These are phyloP conservation scores for Capra hircus DNA, from an alignment of 2,113 vertebrate genomes.

Conservation along the genomic window DNA sequence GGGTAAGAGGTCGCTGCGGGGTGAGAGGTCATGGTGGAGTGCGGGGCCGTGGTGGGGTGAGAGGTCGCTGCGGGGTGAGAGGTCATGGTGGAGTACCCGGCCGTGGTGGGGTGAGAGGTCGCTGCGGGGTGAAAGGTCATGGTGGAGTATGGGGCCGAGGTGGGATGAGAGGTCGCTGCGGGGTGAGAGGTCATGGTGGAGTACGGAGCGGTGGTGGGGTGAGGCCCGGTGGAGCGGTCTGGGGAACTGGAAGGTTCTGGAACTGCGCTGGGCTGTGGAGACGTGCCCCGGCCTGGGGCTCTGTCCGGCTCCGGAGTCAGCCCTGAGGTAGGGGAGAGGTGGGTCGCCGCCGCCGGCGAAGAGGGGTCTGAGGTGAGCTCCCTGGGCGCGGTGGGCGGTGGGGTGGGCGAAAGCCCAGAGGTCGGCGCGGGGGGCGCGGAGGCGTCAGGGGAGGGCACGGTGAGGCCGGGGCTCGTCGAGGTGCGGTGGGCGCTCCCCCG, in stretches of 20 bases:
- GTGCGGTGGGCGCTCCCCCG: background rate
- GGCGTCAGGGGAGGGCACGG: background rate
- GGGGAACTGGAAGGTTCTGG: background rate
- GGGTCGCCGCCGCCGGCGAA: accelerated
- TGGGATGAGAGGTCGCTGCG: accelerated
- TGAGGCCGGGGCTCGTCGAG: background rate
- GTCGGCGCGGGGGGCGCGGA: background rate
- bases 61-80: accelerated
- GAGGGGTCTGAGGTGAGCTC: conserved; percentile 13
- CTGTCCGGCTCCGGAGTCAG: background rate
- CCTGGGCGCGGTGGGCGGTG: background rate
- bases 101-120: background rate
- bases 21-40: no score
- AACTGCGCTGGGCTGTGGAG: background rate
- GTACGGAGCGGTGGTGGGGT: background rate
- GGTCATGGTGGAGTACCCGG: no score
- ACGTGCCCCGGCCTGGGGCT: background rate
- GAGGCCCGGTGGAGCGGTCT: background rate
- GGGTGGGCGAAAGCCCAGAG: background rate
- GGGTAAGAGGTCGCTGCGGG: accelerated
- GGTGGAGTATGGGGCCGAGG: accelerated
- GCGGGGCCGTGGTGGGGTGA: accelerated
- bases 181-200: accelerated
- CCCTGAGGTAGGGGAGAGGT: background rate
- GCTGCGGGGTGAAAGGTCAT: no score